Evolutionary conservation across 2,888 invertebrate genomes (phyloP), one percentile per base, ranked within the genome.

Genomic region (Ophion ellenae): DNA sequence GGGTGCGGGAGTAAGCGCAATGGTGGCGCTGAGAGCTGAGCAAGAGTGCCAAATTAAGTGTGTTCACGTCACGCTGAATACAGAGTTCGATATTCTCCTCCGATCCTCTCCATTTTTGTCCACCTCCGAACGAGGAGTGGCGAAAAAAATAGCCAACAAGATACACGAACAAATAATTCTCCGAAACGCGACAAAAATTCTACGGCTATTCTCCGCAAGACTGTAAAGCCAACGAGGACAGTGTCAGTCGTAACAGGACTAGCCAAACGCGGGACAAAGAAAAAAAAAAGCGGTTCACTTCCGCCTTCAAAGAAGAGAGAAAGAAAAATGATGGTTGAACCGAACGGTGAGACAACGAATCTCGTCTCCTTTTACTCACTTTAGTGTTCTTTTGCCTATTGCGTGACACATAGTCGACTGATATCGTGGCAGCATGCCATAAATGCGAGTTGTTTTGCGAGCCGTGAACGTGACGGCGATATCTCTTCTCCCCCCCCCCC

Each of bases 361-460:
- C 61, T n/a, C 79, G 6, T 66, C 40, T 66, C 20, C 24, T 17
- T 61, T 47, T 64, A 47, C 40, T 74, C 75, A 57, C 24, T 69
- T 75, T 20, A 20, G 66, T 74, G 36, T 73, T 73, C n/a, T 57
- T 81, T 81, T 63, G 57, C 47, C 47, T 45, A 82, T 77, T 77
- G 83, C 75, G 83, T 86, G 83, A 83, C 79, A 83, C 83, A 83
- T 77, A 76, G 83, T 81, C 83, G 59, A 80, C 69, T 57, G 83
- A 86, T 86, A 86, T 86, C 85, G 85, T 86, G 85, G 85, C 83
- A 83, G 80, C 61, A 53, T 86, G 83, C 83, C 83, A 83, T 86
- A 83, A 86, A 82, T 63, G 69, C 81, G 79, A 67, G 80, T 76
- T 71, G 76, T 69, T 79, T 57, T 70, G 63, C 82, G 64, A 57